Conservation (phyloP, 2,888 invertebrate species). For the Drosophila lacicola region DNA sequence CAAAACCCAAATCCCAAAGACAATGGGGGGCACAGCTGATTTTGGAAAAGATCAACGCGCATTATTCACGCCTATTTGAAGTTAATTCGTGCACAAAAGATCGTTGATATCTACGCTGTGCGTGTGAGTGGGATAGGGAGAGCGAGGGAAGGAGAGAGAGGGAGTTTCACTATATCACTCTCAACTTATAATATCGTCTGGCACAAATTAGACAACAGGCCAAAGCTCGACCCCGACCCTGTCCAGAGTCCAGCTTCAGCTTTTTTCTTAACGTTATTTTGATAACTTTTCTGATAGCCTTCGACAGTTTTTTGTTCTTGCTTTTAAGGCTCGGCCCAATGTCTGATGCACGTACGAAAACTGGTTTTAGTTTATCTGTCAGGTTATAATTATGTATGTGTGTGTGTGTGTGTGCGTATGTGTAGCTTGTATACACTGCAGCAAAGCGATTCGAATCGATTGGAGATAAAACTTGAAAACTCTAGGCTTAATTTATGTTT, state of each 20-base stretch:
- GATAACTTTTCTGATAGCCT: conserved; percentile 70
- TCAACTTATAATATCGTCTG: conserved; percentile 32
- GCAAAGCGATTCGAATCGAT: conserved; percentile 20
- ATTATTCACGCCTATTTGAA: conserved; percentile 77
- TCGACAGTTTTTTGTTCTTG: conserved; percentile 43
- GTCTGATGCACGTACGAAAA: conserved; percentile 47
- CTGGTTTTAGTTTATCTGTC: conserved; percentile 53
- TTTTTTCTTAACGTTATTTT: conserved; percentile 35
- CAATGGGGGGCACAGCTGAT: conserved; percentile 54
- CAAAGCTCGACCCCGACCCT: conserved; percentile 20
- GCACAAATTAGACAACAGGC: conserved; percentile 68
- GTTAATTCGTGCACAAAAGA: conserved; percentile 70
- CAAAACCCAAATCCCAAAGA: conserved; percentile 41
- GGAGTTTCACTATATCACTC: conserved; percentile 6
- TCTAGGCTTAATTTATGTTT: not conserved
- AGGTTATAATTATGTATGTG: conserved; percentile 30
- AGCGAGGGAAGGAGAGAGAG: too few species aligned
- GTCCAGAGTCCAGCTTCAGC: conserved; percentile 13
- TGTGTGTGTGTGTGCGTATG: conserved; percentile 8
- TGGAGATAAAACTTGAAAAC: not conserved
- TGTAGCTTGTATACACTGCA: conserved; percentile 35
- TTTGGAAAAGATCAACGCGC: conserved; percentile 53
- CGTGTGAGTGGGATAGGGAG: conserved; percentile 9
- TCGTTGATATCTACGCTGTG: conserved; percentile 24
- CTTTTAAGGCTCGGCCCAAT: conserved; percentile 48